Evolutionary conservation across 1,140 invertebrate species (phyloP).

Genomic region (Lepidotrigona ventralis): DNA sequence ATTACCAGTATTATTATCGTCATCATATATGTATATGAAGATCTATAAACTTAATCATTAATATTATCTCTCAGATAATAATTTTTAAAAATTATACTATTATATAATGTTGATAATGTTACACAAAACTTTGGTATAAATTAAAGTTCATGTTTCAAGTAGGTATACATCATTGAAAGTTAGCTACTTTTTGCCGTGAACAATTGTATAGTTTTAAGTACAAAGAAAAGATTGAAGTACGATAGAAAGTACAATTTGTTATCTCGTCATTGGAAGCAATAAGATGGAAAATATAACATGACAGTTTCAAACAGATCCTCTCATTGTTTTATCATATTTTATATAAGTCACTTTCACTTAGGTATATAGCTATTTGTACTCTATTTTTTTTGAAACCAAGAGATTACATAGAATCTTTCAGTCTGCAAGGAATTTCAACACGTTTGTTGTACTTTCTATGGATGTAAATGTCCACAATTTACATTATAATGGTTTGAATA

Average conservation of each 20-base stretch:
- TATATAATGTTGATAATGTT: conserved; percentile 35
- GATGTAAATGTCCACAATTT: background rate
- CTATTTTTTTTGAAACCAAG: conserved; percentile 12
- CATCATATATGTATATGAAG: background rate
- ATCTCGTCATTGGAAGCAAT: conserved; percentile 11
- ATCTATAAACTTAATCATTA: conserved; percentile 15
- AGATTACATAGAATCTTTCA: conserved; percentile 21
- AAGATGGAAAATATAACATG: conserved; percentile 9
- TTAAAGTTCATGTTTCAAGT: conserved; percentile 45
- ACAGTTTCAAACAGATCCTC: background rate
- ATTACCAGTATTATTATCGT: background rate
- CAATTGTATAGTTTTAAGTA: conserved; percentile 22
- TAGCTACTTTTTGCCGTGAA: conserved; percentile 3
- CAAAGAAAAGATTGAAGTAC: conserved; percentile 21
- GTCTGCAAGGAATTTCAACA: conserved; percentile 3
- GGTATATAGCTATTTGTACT: conserved; percentile 28
- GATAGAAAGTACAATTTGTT: conserved; percentile 33
- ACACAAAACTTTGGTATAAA: conserved; percentile 56
- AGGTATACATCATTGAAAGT: conserved; percentile 6
- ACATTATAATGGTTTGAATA: background rate
- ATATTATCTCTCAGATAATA: conserved; percentile 9
- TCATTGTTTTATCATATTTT: background rate
- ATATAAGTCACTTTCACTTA: conserved; percentile 6
- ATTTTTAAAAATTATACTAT: conserved; percentile 42
- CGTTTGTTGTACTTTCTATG: conserved; percentile 33